Conservation (phyloP, 2,888 invertebrate genomes). For the Cantharis flavilabris region DNA sequence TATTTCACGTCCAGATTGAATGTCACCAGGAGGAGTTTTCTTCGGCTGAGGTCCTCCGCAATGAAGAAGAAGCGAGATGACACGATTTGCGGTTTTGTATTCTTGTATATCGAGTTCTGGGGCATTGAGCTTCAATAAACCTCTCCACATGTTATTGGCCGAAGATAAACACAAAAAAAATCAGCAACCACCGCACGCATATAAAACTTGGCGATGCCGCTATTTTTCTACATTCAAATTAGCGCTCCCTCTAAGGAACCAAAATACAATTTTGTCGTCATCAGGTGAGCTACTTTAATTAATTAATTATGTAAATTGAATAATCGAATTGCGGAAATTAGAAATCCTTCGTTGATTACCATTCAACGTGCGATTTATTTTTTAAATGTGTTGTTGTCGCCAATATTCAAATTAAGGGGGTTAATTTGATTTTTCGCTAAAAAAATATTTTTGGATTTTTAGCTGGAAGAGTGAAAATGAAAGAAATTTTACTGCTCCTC, state of each 20-base stretch:
- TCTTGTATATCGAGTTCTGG: slow-evolving; percentile 5
- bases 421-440: not conserved
- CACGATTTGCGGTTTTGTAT: not conserved
- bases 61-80: not conserved
- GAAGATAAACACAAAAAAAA: slow-evolving; percentile 21
- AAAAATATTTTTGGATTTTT: not conserved
- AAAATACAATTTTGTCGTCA: not conserved
- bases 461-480: not conserved
- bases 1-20: not conserved
- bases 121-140: slow-evolving; percentile 23
- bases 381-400: not conserved
- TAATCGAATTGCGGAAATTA: not conserved
- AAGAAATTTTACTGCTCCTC: not conserved
- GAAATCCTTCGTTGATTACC: not conserved
- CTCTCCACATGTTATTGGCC: slow-evolving; percentile 26
- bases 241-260: slow-evolving; percentile 1
- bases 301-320: not conserved
- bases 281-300: not conserved
- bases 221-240: slow-evolving; percentile 23
- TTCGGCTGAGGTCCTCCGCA: not conserved
- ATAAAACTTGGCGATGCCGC: slow-evolving; percentile 28
- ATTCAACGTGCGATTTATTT: not conserved
- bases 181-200: slow-evolving; percentile 5
- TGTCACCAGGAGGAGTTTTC: not conserved
- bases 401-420: not conserved